Conservation (phyloP, 2,113 vertebrate species). For the Cyphomyrus discorhynchus region DNA sequence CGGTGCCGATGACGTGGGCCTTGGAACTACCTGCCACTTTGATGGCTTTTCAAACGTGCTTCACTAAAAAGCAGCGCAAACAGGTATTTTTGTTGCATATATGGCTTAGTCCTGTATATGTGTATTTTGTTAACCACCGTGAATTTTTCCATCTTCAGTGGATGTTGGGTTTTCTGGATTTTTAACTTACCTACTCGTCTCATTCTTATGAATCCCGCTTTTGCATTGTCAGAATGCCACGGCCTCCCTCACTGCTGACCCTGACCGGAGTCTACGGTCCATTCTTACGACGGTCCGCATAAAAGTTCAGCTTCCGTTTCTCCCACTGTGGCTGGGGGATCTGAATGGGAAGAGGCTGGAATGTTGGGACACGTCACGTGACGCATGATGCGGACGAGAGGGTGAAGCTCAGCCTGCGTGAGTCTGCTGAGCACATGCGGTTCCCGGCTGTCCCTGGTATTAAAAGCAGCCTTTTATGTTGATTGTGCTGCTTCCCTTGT, state of each 20-base stretch:
- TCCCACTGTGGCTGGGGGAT: neutral
- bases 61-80: neutral
- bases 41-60: neutral
- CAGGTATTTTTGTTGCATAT: neutral
- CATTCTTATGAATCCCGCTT: neutral
- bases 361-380: neutral
- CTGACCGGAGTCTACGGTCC: neutral
- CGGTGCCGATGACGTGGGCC: constrained; percentile 26
- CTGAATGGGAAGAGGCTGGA: neutral
- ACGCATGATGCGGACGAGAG: neutral
- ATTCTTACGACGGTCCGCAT: neutral
- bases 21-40: constrained; percentile 18
- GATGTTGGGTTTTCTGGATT: neutral
- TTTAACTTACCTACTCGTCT: neutral
- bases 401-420: neutral
- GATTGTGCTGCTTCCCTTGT: neutral
- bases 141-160: neutral
- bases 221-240: neutral
- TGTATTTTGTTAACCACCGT: neutral
- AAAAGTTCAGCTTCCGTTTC: neutral
- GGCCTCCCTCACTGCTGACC: neutral
- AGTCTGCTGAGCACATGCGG: neutral
- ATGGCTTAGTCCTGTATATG: neutral
- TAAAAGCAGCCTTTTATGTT: neutral
- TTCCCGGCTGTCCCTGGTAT: neutral